Percentiles rank a stretch among this genome's conserved stretches.
These are phyloP conservation scores for Poeciliopsis occidentalis DNA, from an alignment of 2,113 vertebrate species.

Conservation along the genomic window DNA sequence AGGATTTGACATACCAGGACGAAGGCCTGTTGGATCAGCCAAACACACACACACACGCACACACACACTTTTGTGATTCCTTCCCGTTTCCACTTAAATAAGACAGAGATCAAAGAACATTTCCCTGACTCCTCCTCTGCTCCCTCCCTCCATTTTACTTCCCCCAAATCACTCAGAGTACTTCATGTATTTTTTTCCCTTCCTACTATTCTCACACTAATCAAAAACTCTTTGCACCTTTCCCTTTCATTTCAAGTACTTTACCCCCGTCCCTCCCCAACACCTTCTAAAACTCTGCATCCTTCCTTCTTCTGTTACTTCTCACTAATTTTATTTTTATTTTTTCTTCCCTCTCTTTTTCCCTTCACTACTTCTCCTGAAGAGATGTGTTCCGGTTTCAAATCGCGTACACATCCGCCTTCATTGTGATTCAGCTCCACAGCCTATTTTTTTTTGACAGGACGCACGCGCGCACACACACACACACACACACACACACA, in stretches of 20 bases:
- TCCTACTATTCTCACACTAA: not conserved
- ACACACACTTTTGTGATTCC: slow-evolving; percentile 53
- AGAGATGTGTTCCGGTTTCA: slow-evolving; percentile 48
- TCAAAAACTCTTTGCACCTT: not conserved
- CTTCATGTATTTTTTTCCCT: slow-evolving; percentile 9
- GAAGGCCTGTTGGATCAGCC: slow-evolving; percentile 36
- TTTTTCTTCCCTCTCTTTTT: not conserved
- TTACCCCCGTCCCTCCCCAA: not conserved
- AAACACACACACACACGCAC: slow-evolving; percentile 43
- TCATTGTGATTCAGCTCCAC: slow-evolving; percentile 55
- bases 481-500: slow-evolving; percentile 23
- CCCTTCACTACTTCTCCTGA: slow-evolving; percentile 6
- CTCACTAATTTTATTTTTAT: not conserved
- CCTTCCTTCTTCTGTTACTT: not conserved
- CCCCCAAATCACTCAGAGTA: slow-evolving; percentile 27
- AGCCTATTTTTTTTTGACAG: slow-evolving; percentile 27
- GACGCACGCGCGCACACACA: not conserved
- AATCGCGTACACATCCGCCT: slow-evolving; percentile 54
- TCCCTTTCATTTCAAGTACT: not conserved
- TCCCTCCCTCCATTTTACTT: slow-evolving; percentile 46
- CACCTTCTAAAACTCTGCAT: not conserved
- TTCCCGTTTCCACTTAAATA: slow-evolving; percentile 57
- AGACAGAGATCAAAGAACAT: slow-evolving; percentile 68
- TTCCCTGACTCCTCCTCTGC: slow-evolving; percentile 45
- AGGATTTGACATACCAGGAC: slow-evolving; percentile 64